A percentile compares a stretch with the other conserved stretches of the same genome.
Evolutionary conservation across 1,140 invertebrate species (phyloP).

Genomic region (Fopius arisanus): DNA sequence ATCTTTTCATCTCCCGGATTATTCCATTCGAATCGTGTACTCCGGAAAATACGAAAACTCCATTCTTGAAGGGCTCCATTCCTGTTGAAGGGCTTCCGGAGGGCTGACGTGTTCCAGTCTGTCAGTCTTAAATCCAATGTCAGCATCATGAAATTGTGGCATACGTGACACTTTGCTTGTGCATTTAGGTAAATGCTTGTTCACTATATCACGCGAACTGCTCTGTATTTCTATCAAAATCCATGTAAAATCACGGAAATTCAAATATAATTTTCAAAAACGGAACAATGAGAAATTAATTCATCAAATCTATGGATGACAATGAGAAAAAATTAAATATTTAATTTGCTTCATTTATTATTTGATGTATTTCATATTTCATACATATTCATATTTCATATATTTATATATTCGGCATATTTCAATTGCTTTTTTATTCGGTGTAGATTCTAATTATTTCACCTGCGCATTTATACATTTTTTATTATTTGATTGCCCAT

Average conservation of each 20-base stretch:
- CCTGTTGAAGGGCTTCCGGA: constrained; percentile 8
- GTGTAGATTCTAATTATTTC: no score
- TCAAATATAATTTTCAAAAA: background rate
- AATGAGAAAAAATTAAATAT: no score
- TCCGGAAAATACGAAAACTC: background rate
- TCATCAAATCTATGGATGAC: no score
- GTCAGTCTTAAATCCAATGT: constrained; percentile 6
- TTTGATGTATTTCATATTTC: no score
- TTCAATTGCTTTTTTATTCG: no score
- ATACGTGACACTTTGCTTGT: background rate
- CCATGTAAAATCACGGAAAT: background rate
- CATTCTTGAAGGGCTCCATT: background rate
- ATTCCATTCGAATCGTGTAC: constrained; percentile 24
- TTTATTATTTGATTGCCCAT: no score
- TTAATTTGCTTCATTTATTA: no score
- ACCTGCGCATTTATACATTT: no score
- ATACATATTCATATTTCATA: no score
- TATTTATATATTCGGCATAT: no score
- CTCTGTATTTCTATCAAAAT: background rate
- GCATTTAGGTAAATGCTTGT: background rate
- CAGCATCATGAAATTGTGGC: background rate
- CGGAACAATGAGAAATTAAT: no score
- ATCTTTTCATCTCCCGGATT: constrained; percentile 2
- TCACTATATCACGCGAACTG: background rate
- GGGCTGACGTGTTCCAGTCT: constrained; percentile 14